Evolutionary conservation across 1,140 invertebrate species (phyloP), one percentile per base, ranked within the genome.

Genomic region (Microplitis demolitor): DNA sequence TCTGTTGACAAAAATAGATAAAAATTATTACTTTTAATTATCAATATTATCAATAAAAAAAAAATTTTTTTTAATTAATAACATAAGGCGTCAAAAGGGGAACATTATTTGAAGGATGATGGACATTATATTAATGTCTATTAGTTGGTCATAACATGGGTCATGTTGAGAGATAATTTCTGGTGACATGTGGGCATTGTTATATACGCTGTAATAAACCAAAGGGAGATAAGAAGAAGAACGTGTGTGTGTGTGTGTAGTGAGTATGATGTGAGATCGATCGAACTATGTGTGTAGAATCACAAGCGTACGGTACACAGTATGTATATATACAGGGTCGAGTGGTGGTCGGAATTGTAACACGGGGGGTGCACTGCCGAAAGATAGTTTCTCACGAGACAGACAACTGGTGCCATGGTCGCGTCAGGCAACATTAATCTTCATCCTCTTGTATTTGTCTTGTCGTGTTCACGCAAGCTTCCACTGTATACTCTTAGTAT

Each of bases 401-500:
- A 72, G 70, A 61, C 61, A 60, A 71, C 69, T 45, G 67, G 77
- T 67, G 69, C 68, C 72, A 69, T 45, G 73, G 60, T 54, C 68
- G 71, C 45, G 67, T 39, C 61, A 66, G 75, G 71, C 58, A 75
- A 75, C 80, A 82, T 82, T 82, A 83, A 83, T 82, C 81, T 82
- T 82, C 81, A 83, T 82, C 78, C 80, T 81, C 81, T 82, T 81
- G 77, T 80, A 80, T 83, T 79, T 82, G 80, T 80, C 79, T 73
- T 78, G 74, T 72, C 76, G 75, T 69, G 64, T 35, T 71, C 69
- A 75, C 56, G 67, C 61, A 72, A 71, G 37, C 74, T 73, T 64
- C 62, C 24, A 66, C 54, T 60, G 39, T 45, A 45, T 60, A 64
- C 37, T 45, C 71, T 54, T 50, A 68, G 51, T 68, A 68, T 69